Percentiles rank a stretch among this genome's conserved stretches.
These are phyloP conservation scores for Rhinopomastus cyanomelas DNA, from an alignment of 2,113 vertebrate genomes.

Conservation along the genomic window DNA sequence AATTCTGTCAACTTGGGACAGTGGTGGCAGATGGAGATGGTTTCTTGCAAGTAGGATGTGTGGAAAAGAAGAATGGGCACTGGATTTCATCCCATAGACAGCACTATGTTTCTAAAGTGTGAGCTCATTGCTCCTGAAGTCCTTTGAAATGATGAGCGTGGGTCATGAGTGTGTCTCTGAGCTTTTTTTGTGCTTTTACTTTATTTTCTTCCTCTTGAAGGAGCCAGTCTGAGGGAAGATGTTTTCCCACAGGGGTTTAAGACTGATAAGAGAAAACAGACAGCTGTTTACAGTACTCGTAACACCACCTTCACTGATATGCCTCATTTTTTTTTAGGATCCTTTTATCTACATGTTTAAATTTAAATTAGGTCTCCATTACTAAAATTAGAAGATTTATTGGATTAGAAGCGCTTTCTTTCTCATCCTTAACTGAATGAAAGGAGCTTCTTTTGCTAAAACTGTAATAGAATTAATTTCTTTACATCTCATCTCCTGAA, in stretches of 20 bases:
- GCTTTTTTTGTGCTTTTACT: not conserved
- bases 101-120: not conserved
- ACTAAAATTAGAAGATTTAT: constrained; percentile 73
- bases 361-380: constrained; percentile 79
- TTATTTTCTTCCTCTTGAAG: not conserved
- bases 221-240: not conserved
- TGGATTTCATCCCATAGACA: not conserved
- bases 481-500: constrained; percentile 41
- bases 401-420: constrained; percentile 66
- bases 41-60: not conserved
- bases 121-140: not conserved
- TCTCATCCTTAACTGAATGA: constrained; percentile 62
- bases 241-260: not conserved
- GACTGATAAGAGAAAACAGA: not conserved
- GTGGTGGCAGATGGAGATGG: not conserved
- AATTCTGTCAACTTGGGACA: not conserved
- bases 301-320: constrained; percentile 53
- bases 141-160: not conserved
- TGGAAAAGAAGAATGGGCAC: not conserved
- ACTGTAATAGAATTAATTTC: constrained; percentile 66
- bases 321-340: constrained; percentile 44
- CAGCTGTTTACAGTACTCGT: constrained; percentile 30
- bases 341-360: constrained; percentile 68
- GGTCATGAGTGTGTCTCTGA: not conserved
- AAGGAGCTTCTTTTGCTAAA: constrained; percentile 68